These are phyloP conservation scores for Antheraea yamamai DNA, from an alignment of 2,888 invertebrate genomes.

Conservation along the genomic window DNA sequence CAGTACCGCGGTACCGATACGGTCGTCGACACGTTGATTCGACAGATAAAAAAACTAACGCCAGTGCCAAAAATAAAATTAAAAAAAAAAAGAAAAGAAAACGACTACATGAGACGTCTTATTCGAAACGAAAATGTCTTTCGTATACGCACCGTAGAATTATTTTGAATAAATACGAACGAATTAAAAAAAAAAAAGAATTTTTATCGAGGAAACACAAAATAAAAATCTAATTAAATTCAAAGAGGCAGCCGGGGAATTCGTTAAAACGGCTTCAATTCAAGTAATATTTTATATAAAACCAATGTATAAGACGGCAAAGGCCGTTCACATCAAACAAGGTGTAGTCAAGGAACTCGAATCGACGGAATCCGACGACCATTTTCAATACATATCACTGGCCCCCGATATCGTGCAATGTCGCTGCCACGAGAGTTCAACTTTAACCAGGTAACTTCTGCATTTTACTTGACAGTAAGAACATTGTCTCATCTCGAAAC, in stretches of 20 bases:
- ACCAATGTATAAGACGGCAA: constrained; percentile 71
- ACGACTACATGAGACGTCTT: neutral
- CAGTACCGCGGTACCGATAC: neutral
- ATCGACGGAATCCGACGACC: constrained; percentile 73
- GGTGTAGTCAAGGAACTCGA: constrained; percentile 50
- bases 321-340: constrained; percentile 53
- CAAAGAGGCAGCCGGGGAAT: constrained; percentile 29
- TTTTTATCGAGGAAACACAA: neutral
- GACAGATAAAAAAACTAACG: neutral
- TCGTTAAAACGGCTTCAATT: constrained; percentile 63
- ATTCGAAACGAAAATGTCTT: constrained; percentile 3
- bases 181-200: neutral
- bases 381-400: constrained; percentile 58
- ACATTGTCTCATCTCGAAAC: no score
- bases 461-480: no score
- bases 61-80: constrained; percentile 9
- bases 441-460: constrained; percentile 77
- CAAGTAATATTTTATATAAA: constrained; percentile 45
- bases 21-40: neutral
- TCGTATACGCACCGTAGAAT: neutral
- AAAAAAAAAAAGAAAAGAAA: neutral
- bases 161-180: neutral
- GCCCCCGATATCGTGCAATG: constrained; percentile 77
- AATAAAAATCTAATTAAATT: neutral
- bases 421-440: constrained; percentile 84